Evolutionary conservation across 2,797 vertebrate genomes (phyloP), one percentile per base, ranked within the genome.

Genomic region (Poeciliopsis gracilis): DNA sequence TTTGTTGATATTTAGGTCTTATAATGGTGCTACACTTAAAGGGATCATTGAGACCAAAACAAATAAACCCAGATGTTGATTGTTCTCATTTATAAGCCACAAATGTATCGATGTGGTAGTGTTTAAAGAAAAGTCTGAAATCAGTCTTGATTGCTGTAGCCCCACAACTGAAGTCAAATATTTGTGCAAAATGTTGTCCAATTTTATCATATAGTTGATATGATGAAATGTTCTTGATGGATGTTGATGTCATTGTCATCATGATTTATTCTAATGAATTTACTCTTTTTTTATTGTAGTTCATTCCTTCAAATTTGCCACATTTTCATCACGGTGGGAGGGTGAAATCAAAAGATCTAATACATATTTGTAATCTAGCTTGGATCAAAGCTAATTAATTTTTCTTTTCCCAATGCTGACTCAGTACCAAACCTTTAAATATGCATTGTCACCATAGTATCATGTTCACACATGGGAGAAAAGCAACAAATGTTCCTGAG

Each of bases 401-500:
- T 76, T 9, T 74, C 20, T 30, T 30, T 78, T 46, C 33, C 47
- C 43, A n/a, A 41, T 47, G 47, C 57, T 28, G 53, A 59, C 43
- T 11, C 47, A 53, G 25, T 72, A 41, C 5, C 38, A 33, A 49
- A n/a, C 43, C 59, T 59, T 70, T 30, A 70, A 71, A 77, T 36
- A 76, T 51, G 59, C 36, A 80, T 18, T 67, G 47, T 79, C 69
- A 72, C 59, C 47, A 53, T 77, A 63, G 16, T 47, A 55, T 10
- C 59, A 61, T 74, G 55, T 79, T 53, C 15, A 30, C 53, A 82
- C n/a, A 33, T 49, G n/a, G 53, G 55, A 72, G 11, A 79, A 73
- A 77, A 25, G 76, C 59, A 59, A 76, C 73, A 74, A 70, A 72
- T 45, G 84, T 82, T 79, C 82, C 25, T 77, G 49, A 76, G 77